Evolutionary conservation across 2,888 invertebrate genomes (phyloP).

Genomic region (Andrena praecox): DNA sequence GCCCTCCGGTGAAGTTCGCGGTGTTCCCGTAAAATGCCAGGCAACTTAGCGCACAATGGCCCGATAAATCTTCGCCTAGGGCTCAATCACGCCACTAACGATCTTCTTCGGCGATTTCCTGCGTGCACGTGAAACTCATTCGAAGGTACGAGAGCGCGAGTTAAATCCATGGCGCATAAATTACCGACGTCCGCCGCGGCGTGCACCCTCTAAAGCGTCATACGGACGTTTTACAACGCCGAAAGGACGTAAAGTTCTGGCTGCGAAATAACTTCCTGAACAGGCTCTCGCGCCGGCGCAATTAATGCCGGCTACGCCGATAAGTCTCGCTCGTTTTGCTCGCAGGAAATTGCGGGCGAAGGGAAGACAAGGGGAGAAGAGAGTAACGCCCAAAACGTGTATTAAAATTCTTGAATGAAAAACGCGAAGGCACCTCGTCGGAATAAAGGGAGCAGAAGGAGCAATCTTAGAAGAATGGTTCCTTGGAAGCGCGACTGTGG

Average conservation of each 20-base stretch:
- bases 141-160: conserved; percentile 42
- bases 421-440: conserved; percentile 5
- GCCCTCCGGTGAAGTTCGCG: conserved; percentile 26
- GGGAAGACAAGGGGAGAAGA: background rate
- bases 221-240: conserved; percentile 61
- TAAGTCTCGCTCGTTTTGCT: conserved; percentile 57
- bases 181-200: conserved; percentile 53
- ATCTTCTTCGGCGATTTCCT: conserved; percentile 52
- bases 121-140: conserved; percentile 59
- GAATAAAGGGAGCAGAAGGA: conserved; percentile 16
- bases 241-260: conserved; percentile 54
- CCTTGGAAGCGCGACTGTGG: background rate
- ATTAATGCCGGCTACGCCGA: conserved; percentile 67
- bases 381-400: conserved; percentile 23
- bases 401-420: conserved; percentile 44
- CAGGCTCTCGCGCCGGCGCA: conserved; percentile 52
- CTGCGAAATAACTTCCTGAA: conserved; percentile 64
- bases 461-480: background rate
- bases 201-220: conserved; percentile 50
- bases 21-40: conserved; percentile 41
- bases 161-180: conserved; percentile 65
- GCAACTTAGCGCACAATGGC: conserved; percentile 41
- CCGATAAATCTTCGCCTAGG: conserved; percentile 34
- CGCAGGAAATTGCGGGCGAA: conserved; percentile 38
- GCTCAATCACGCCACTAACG: conserved; percentile 53